These are phyloP conservation scores for Leptogaster cylindrica DNA, from an alignment of 2,888 invertebrate genomes.

Conservation along the genomic window DNA sequence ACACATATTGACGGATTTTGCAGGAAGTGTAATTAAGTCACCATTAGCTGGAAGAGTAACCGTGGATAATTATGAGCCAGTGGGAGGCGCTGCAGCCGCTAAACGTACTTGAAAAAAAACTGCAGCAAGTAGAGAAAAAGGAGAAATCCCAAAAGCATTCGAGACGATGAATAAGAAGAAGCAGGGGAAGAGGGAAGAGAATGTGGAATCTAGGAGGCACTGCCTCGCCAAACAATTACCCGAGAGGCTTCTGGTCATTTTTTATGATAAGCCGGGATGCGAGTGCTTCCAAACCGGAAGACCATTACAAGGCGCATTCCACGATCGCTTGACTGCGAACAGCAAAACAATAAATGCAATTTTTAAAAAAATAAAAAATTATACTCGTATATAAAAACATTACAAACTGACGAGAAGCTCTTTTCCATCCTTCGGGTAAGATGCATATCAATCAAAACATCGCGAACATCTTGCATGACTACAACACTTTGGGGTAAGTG, in stretches of 20 bases:
- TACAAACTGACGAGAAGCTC: conserved; percentile 3
- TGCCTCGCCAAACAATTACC: conserved; percentile 3
- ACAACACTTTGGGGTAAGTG: conserved; percentile 6
- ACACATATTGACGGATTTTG: conserved; percentile 15
- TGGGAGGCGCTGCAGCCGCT: conserved; percentile 12
- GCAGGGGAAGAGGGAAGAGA: too few relatives aligned
- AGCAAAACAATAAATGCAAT: conserved; percentile 30
- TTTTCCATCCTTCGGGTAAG: conserved; percentile 14
- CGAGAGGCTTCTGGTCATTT: conserved; percentile 20
- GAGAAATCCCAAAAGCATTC: too few relatives aligned
- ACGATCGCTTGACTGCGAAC: conserved; percentile 1
- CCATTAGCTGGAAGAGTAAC: conserved; percentile 1
- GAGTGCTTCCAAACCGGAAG: conserved; percentile 14
- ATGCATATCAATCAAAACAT: conserved; percentile 37
- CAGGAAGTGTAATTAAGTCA: conserved; percentile 30
- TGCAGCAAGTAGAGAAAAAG: too few relatives aligned
- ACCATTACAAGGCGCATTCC: conserved; percentile 17
- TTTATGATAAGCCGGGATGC: background rate
- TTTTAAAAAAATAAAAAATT: conserved; percentile 22
- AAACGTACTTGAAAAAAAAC: background rate
- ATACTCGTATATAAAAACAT: too few relatives aligned
- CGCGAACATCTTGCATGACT: background rate
- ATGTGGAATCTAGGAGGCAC: background rate
- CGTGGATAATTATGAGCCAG: conserved; percentile 19
- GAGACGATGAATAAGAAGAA: too few relatives aligned